These are phyloP conservation scores for Callorhinus ursinus DNA, from an alignment of 2,113 vertebrate genomes.

Conservation along the genomic window DNA sequence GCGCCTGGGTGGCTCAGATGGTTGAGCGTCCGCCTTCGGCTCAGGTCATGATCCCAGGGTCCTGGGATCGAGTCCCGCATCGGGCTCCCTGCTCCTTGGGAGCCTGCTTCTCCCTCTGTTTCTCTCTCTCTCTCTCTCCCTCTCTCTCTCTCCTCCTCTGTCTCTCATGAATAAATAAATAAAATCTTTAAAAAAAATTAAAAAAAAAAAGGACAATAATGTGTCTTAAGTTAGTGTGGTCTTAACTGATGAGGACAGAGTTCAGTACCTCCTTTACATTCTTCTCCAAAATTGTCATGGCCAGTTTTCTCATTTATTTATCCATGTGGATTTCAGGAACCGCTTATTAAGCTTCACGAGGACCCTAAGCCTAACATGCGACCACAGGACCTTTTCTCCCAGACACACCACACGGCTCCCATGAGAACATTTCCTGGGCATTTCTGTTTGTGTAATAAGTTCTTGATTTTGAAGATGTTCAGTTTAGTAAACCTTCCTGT, in stretches of 20 bases:
- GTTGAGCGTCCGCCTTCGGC: too few relatives aligned
- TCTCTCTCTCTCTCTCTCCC: too few relatives aligned
- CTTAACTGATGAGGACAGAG: fast-evolving
- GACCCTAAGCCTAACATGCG: fast-evolving
- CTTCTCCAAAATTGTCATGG: neutral
- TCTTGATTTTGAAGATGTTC: neutral
- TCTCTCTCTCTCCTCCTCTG: too few relatives aligned
- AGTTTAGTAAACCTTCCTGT: neutral
- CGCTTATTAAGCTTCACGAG: fast-evolving
- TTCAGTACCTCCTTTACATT: neutral
- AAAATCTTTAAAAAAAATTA: too few relatives aligned
- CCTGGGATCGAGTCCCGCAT: too few relatives aligned
- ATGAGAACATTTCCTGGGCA: neutral
- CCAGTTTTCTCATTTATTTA: neutral
- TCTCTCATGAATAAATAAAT: too few relatives aligned
- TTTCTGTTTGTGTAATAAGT: neutral
- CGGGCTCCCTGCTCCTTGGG: too few relatives aligned
- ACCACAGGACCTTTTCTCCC: neutral
- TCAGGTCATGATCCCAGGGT: too few relatives aligned
- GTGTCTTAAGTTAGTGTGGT: neutral
- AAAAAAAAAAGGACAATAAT: too few relatives aligned
- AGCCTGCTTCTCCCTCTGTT: too few relatives aligned
- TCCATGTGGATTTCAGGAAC: too few relatives aligned
- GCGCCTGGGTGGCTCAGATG: too few relatives aligned
- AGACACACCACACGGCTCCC: neutral